Conservation (phyloP, 2,888 invertebrate species). For the Scaptodrosophila latifasciaeformis region DNA sequence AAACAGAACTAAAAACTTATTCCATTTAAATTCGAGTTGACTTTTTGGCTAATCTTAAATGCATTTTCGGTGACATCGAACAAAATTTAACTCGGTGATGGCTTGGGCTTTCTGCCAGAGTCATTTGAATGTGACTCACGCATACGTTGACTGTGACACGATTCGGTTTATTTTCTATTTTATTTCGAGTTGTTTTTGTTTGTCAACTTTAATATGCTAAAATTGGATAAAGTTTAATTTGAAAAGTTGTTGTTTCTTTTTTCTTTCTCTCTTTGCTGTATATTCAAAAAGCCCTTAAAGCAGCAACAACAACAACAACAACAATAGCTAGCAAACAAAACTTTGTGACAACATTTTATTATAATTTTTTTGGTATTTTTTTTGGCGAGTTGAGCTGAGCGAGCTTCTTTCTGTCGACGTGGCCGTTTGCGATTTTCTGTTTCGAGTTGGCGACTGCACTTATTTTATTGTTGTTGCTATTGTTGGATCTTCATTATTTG, state of each 20-base stretch:
- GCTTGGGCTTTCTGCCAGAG: conserved; percentile 9
- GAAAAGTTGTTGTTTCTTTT: conserved; percentile 57
- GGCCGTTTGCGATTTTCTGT: conserved; percentile 10
- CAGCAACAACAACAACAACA: background rate
- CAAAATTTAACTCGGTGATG: conserved; percentile 28
- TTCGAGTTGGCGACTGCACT: conserved; percentile 44
- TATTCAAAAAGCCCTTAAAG: conserved; percentile 6
- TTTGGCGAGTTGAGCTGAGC: too few species aligned
- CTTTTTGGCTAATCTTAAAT: background rate
- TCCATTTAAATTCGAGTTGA: too few species aligned
- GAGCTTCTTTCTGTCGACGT: background rate
- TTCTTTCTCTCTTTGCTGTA: conserved; percentile 23
- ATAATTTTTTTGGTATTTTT: conserved; percentile 57
- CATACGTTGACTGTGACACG: conserved; percentile 10
- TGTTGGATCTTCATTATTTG: conserved; percentile 56
- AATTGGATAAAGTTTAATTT: conserved; percentile 66
- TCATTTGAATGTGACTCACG: conserved; percentile 28
- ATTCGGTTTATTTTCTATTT: conserved; percentile 14
- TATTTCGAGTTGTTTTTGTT: conserved; percentile 29
- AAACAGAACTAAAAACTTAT: too few species aligned
- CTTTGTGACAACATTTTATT: conserved; percentile 68
- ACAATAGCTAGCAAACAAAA: conserved; percentile 42
- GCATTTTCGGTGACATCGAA: conserved; percentile 2
- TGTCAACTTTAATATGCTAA: conserved; percentile 56
- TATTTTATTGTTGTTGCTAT: conserved; percentile 37